A percentile compares a stretch with the other conserved stretches of the same genome.
Evolutionary conservation across 2,888 invertebrate genomes (phyloP).

Genomic region (Caenorhabditis sp.): DNA sequence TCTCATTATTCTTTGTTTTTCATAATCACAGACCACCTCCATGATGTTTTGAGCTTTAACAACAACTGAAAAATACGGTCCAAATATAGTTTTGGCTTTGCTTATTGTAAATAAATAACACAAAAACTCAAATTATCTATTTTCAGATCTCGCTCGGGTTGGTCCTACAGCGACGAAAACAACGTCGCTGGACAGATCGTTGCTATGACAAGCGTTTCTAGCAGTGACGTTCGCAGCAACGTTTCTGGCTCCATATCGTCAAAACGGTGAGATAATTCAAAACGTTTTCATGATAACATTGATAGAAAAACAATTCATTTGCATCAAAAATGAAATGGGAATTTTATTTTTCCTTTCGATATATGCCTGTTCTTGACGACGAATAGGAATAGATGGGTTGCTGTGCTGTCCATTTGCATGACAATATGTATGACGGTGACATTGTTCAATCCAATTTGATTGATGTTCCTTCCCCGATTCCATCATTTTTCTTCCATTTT

Average conservation of each 20-base stretch:
- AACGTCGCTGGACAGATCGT: conserved; percentile 53
- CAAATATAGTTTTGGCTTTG: background rate
- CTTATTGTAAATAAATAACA: background rate
- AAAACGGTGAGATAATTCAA: conserved; percentile 37
- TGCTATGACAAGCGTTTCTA: conserved; percentile 69
- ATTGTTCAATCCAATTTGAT: conserved; percentile 46
- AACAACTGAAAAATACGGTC: background rate
- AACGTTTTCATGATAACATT: conserved; percentile 6
- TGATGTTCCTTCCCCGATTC: conserved; percentile 25
- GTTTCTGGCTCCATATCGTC: conserved; percentile 55
- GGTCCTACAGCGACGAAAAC: conserved; percentile 68
- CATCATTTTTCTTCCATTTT: background rate
- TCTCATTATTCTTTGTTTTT: background rate
- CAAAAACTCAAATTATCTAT: background rate
- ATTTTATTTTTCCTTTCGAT: background rate
- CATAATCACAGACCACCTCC: background rate
- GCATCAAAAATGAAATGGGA: conserved; percentile 3
- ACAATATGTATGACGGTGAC: conserved; percentile 49
- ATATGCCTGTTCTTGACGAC: background rate
- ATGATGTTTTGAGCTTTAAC: background rate
- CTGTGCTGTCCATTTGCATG: conserved; percentile 33
- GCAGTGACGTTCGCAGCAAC: conserved; percentile 66
- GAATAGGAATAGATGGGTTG: background rate
- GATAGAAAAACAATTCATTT: background rate
- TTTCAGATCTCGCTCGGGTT: conserved; percentile 71